phyloP scores from a whole-genome alignment of 2,113 vertebrate genomes.

The Tetrax tetrax region DNA sequence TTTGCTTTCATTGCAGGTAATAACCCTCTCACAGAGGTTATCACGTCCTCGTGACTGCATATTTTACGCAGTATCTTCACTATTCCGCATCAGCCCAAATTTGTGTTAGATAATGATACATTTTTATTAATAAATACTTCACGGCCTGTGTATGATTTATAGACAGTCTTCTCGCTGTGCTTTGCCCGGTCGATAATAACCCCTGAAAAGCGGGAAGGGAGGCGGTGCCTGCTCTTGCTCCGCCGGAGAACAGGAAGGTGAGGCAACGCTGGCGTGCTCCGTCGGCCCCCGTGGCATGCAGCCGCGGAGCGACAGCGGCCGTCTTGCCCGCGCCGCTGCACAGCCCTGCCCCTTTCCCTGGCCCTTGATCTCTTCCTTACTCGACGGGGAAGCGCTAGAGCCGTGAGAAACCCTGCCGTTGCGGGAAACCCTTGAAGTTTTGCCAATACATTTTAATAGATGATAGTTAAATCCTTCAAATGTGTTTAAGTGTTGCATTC shows the following conservation, averaged over 20 bases:
- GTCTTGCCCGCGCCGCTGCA: fast-evolving
- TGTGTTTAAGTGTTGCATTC: not conserved
- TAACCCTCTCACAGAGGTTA: not conserved
- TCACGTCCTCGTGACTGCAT: too few relatives aligned
- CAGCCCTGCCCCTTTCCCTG: not conserved
- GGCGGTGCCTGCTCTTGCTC: too few relatives aligned
- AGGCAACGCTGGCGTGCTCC: not conserved
- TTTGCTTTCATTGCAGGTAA: not conserved
- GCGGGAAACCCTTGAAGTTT: not conserved
- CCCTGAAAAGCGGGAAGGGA: not conserved
- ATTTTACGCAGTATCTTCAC: fast-evolving
- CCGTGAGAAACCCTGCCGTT: not conserved
- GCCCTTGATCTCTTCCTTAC: not conserved
- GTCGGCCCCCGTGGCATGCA: not conserved
- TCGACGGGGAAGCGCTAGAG: not conserved
- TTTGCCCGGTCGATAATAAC: not conserved
- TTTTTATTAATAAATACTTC: not conserved
- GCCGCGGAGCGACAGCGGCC: not conserved
- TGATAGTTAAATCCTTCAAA: not conserved
- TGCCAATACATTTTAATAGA: not conserved
- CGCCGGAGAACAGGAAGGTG: not conserved
- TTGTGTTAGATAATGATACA: not conserved
- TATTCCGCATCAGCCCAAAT: not conserved
- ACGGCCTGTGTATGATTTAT: not conserved
- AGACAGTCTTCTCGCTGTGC: not conserved